phyloP scores from a whole-genome alignment of 2,797 vertebrate genomes.

The Mormyrops attenuatus region DNA sequence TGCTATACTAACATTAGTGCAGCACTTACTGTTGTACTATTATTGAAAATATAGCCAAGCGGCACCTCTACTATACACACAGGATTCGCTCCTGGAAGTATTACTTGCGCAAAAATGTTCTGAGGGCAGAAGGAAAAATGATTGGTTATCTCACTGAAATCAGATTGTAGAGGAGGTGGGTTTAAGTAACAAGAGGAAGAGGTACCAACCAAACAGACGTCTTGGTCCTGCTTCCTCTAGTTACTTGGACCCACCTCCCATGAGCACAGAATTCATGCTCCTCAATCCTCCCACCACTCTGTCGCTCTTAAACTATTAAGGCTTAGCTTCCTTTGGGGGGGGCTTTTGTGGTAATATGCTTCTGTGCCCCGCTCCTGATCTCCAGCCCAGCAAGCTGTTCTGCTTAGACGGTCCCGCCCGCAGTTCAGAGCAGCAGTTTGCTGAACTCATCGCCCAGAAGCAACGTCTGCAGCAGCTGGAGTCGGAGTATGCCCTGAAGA shows the following conservation, averaged over 20 bases:
- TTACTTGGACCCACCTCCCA: neutral
- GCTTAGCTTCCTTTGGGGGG: neutral
- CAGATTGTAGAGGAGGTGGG: neutral
- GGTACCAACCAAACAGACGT: neutral
- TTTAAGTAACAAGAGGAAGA: neutral
- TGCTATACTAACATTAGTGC: neutral
- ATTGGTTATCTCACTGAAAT: neutral
- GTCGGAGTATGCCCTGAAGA: slow-evolving; percentile 89
- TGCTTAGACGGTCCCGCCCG: slow-evolving; percentile 61
- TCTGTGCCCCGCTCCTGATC: neutral
- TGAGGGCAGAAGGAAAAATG: neutral
- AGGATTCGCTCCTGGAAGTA: neutral
- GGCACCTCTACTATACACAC: neutral
- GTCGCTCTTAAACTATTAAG: neutral
- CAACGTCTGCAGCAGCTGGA: slow-evolving; percentile 85
- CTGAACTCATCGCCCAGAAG: slow-evolving; percentile 85
- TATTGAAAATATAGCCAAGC: neutral
- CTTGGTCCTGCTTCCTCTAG: neutral
- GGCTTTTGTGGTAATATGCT: neutral
- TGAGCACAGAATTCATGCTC: neutral
- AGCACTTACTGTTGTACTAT: neutral
- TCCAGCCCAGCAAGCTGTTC: slow-evolving; percentile 72
- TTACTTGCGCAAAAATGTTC: neutral
- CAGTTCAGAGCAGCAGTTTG: slow-evolving; percentile 74
- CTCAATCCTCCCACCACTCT: neutral